phyloP scores from a whole-genome alignment of 2,888 invertebrate species.

The Sussaba pulchella region DNA sequence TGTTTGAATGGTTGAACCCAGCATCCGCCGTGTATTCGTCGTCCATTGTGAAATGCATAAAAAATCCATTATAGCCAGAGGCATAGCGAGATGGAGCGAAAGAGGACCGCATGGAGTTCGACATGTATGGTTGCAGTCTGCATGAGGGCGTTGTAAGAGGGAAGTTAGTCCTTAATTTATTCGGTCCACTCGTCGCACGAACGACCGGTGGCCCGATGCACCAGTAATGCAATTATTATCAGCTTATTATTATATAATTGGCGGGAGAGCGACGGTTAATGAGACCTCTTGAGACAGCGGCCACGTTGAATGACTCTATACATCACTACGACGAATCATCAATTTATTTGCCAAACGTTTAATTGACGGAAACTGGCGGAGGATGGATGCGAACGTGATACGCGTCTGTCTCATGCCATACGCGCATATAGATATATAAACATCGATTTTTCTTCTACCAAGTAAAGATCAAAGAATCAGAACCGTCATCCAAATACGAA shows the following conservation, averaged over 20 bases:
- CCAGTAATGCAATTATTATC: slow-evolving; percentile 83
- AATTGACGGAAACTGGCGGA: slow-evolving; percentile 79
- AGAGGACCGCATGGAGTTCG: slow-evolving; percentile 62
- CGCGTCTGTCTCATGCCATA: slow-evolving; percentile 10
- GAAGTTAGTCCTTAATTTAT: slow-evolving; percentile 77
- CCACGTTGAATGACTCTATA: slow-evolving; percentile 71
- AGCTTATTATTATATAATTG: slow-evolving; percentile 84
- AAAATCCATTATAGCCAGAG: slow-evolving; percentile 50
- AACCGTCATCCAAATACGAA: neutral
- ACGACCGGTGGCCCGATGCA: slow-evolving; percentile 78
- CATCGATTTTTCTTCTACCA: neutral
- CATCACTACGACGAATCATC: slow-evolving; percentile 75
- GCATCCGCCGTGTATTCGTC: slow-evolving; percentile 34
- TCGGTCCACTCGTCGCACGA: slow-evolving; percentile 68
- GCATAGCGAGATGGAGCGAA: slow-evolving; percentile 38
- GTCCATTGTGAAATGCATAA: slow-evolving; percentile 56
- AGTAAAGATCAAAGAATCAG: neutral
- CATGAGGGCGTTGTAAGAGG: slow-evolving; percentile 74
- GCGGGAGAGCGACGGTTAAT: slow-evolving; percentile 79
- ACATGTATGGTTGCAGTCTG: slow-evolving; percentile 62
- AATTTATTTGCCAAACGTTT: slow-evolving; percentile 80
- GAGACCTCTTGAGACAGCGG: slow-evolving; percentile 83
- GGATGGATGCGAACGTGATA: slow-evolving; percentile 58
- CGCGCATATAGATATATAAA: neutral
- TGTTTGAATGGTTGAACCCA: neutral